Conservation (phyloP, 2,888 invertebrate genomes). For the Gerris lacustris region DNA sequence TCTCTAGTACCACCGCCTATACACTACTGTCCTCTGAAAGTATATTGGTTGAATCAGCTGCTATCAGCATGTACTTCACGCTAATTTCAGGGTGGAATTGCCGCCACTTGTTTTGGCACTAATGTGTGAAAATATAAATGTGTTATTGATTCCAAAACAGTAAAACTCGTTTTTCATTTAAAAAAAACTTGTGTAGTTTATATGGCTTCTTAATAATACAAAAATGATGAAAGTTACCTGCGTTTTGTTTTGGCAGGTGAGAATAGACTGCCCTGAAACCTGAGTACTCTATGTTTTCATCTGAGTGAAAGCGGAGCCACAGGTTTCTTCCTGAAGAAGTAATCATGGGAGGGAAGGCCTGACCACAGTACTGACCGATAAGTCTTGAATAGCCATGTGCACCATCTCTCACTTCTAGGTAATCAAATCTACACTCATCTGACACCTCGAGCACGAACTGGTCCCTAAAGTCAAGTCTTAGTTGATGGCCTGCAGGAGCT, state of each 20-base stretch:
- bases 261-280: constrained; percentile 69
- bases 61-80: too few relatives aligned
- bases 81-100: too few relatives aligned
- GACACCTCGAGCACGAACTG: constrained; percentile 58
- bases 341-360: constrained; percentile 37
- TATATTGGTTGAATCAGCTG: too few relatives aligned
- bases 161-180: too few relatives aligned
- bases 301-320: constrained; percentile 68
- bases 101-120: too few relatives aligned
- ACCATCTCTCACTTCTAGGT: constrained; percentile 69
- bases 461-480: constrained; percentile 68
- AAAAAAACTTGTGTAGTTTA: too few relatives aligned
- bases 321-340: constrained; percentile 59
- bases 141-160: too few relatives aligned
- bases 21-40: too few relatives aligned
- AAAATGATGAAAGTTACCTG: constrained; percentile 37
- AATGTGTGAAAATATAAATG: too few relatives aligned
- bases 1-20: too few relatives aligned
- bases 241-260: constrained; percentile 47
- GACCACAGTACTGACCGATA: constrained; percentile 57
- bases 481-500: constrained; percentile 51
- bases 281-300: constrained; percentile 63
- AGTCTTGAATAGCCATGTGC: constrained; percentile 59
- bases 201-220: too few relatives aligned
- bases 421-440: constrained; percentile 63